Conservation (phyloP, 2,888 invertebrate species). For the Hanleya hanleyi region DNA sequence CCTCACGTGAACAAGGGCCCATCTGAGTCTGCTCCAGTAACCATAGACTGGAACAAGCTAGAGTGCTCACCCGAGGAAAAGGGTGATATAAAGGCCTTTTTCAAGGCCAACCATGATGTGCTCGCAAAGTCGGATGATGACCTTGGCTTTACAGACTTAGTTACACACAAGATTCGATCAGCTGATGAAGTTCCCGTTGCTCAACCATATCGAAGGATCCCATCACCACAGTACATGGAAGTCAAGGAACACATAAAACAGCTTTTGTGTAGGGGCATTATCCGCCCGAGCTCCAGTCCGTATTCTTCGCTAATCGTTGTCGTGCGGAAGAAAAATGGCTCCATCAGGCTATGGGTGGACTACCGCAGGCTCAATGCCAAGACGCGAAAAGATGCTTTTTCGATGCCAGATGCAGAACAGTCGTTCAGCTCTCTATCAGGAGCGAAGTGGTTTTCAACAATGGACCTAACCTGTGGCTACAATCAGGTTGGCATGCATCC, state of each 20-base stretch:
- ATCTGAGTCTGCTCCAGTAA: too few species aligned
- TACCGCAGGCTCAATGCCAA: conserved; percentile 35
- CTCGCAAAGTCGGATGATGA: conserved; percentile 11
- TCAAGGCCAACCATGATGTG: conserved; percentile 3
- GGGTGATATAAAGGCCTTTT: too few species aligned
- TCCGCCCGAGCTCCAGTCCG: conserved; percentile 31
- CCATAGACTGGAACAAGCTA: too few species aligned
- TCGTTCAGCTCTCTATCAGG: conserved; percentile 31
- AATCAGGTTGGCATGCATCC: conserved; percentile 28
- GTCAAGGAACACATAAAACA: conserved; percentile 21
- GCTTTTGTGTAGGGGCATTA: conserved; percentile 27
- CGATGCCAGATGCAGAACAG: conserved; percentile 26
- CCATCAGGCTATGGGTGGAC: conserved; percentile 29
- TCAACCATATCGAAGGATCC: too few species aligned
- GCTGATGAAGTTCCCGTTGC: conserved; percentile 10
- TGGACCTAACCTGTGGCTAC: conserved; percentile 34
- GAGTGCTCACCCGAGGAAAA: too few species aligned
- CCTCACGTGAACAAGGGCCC: too few species aligned
- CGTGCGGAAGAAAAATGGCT: conserved; percentile 36
- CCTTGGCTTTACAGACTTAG: too few species aligned
- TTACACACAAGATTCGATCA: background rate
- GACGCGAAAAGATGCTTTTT: conserved; percentile 24
- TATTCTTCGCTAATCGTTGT: conserved; percentile 40
- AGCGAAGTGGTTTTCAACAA: conserved; percentile 35
- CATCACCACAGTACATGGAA: too few species aligned